Evolutionary conservation across 2,888 invertebrate species (phyloP), one percentile per base, ranked within the genome.

Genomic region (Melieria crassipennis): DNA sequence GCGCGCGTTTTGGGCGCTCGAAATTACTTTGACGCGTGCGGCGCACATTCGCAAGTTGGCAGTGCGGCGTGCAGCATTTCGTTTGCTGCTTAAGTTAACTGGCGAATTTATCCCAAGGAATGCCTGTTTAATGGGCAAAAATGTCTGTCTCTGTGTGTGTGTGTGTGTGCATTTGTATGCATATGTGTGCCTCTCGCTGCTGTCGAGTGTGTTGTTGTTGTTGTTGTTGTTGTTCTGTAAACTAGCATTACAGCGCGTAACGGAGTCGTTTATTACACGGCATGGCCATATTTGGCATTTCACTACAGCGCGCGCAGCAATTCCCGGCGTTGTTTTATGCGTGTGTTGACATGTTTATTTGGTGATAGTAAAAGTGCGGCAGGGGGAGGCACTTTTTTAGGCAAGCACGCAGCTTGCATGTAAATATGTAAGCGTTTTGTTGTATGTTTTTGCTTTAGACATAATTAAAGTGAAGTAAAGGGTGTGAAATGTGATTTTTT

Each of bases 291-390:
- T 50, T 50, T 10, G 7, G 50, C 50, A 3, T 63, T 11, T 42
- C 63, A 16, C 10, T 10, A 5, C 7, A 43, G 47, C 46, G 43
- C 16, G 43, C 43, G 48, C 16, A 13, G 43, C 30, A 48, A 4
- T 58, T 10, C 3, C 7, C 30, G 4, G 5, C 13, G 7, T 52
- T 67, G 52, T 45, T 67, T 61, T 67, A 67, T 61, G 52, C 43
- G 43, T 47, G 50, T 67, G 67, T 61, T 67, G 67, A 67, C 67
- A 67, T 52, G 30, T 67, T 61, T 67, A 61, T 67, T 67, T 61
- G 42, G 43, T 67, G 60, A 11, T 16, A 16, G 60, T 10, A 10
- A 30, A 30, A 30, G 30, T 30, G 30, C 30, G 30, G 30, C 30
- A 30, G 30, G 30, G 30, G 30, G 30, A 30, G 30, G 30, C 30